These are phyloP conservation scores for Dolichopus griseipennis DNA, from an alignment of 2,888 invertebrate species.

Conservation along the genomic window DNA sequence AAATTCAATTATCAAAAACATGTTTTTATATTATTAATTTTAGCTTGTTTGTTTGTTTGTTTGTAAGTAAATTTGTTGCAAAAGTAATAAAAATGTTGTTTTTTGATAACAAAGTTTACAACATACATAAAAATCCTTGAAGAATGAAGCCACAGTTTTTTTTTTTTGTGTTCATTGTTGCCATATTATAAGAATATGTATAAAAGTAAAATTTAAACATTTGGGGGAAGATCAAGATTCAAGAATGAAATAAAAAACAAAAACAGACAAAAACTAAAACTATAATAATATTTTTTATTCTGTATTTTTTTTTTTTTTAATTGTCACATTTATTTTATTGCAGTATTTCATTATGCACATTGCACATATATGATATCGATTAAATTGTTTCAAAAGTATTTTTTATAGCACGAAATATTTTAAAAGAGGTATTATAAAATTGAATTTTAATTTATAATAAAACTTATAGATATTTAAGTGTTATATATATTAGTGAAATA, in stretches of 20 bases:
- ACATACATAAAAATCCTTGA: background rate
- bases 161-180: too few relatives aligned
- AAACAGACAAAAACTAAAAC: background rate
- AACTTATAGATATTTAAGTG: too few relatives aligned
- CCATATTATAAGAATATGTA: background rate
- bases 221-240: background rate
- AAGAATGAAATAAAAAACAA: background rate
- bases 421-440: too few relatives aligned
- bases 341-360: background rate
- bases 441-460: too few relatives aligned
- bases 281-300: too few relatives aligned
- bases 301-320: too few relatives aligned
- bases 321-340: background rate
- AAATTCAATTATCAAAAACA: background rate
- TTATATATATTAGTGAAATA: too few relatives aligned
- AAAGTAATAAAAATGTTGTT: slow-evolving; percentile 4
- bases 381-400: too few relatives aligned
- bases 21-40: background rate
- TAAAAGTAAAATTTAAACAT: background rate
- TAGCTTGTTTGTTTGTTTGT: background rate
- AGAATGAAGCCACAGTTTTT: background rate
- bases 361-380: background rate
- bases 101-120: background rate
- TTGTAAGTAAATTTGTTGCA: background rate
- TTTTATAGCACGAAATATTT: too few relatives aligned